Evolutionary conservation across 2,113 vertebrate species (phyloP).

Genomic region (Athene cunicularia): DNA sequence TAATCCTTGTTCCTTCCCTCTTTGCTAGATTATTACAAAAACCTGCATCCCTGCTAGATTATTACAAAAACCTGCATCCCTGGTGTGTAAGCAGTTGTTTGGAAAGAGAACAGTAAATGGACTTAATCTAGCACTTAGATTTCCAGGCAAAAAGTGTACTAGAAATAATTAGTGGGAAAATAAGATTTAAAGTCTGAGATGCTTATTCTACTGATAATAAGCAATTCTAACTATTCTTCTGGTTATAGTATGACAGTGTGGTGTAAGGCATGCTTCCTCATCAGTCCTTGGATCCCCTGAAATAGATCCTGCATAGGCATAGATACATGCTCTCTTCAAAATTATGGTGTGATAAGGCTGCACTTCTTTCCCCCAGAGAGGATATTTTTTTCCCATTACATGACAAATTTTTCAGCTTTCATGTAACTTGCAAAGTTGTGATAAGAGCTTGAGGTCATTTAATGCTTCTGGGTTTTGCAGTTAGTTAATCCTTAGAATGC

Average conservation of each 20-base stretch:
- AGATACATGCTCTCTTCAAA: fast-evolving
- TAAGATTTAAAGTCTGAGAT: not conserved
- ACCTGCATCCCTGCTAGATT: not conserved
- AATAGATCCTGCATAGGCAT: not conserved
- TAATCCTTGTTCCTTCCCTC: not conserved
- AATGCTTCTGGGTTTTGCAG: not conserved
- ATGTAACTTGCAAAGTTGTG: not conserved
- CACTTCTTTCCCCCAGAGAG: not conserved
- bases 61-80: not conserved
- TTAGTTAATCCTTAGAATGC: not conserved
- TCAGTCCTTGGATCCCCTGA: not conserved
- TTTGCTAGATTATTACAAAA: not conserved
- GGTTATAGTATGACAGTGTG: not conserved
- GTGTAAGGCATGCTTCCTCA: not conserved
- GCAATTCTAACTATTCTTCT: not conserved
- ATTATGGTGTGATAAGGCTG: not conserved
- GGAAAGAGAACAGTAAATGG: not conserved
- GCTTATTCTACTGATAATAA: not conserved
- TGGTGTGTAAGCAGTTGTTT: not conserved
- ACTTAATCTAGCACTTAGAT: not conserved
- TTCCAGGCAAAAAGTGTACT: not conserved
- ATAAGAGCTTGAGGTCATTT: not conserved
- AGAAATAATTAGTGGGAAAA: not conserved
- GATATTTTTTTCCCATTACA: not conserved
- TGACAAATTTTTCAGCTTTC: not conserved